Conservation (phyloP, 1,140 invertebrate genomes). For the Littorina saxatilis region DNA sequence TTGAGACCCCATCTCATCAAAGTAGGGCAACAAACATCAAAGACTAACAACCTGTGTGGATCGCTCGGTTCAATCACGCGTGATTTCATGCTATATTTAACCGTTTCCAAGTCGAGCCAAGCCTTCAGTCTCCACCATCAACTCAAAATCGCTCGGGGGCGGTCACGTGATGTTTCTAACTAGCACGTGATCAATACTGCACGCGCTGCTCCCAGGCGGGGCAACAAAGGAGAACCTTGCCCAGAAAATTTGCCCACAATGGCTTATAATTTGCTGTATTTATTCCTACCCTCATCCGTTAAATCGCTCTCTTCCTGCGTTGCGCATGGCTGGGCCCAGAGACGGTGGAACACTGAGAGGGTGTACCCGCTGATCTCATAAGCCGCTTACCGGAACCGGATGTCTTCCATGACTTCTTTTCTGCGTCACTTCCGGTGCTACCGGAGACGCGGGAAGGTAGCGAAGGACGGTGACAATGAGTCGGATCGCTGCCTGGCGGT, state of each 20-base stretch:
- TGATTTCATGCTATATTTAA: too few relatives aligned
- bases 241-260: constrained; percentile 24
- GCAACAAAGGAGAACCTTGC: constrained; percentile 16
- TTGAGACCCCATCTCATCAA: too few relatives aligned
- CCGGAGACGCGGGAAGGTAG: neutral
- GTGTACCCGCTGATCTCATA: constrained; percentile 5
- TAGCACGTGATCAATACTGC: neutral
- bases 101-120: neutral
- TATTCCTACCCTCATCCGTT: neutral
- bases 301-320: constrained; percentile 24
- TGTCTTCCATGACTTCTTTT: constrained; percentile 25
- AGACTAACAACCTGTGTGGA: too few relatives aligned
- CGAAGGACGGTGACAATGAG: constrained; percentile 6
- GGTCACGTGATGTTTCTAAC: too few relatives aligned
- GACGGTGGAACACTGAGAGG: neutral
- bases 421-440: constrained; percentile 6
- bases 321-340: neutral
- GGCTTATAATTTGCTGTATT: neutral
- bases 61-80: too few relatives aligned
- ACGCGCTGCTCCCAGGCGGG: neutral
- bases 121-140: neutral
- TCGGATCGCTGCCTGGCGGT: neutral
- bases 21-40: too few relatives aligned
- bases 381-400: constrained; percentile 22
- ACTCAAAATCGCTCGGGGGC: too few relatives aligned